Evolutionary conservation across 2,113 vertebrate species (phyloP).

Genomic region (Phrynosoma platyrhinos): DNA sequence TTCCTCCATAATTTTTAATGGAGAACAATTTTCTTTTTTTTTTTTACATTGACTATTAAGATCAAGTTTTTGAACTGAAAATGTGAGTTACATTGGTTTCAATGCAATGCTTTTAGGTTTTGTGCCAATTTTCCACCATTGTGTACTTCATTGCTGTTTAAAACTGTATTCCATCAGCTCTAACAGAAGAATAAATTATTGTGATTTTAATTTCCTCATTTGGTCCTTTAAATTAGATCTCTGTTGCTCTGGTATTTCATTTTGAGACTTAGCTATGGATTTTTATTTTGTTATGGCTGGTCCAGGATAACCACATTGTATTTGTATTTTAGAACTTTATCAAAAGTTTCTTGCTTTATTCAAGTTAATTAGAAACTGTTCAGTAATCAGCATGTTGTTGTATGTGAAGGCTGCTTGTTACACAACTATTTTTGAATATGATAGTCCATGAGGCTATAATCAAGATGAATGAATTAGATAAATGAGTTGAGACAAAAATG

Average conservation of each 20-base stretch:
- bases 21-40: constrained; percentile 52
- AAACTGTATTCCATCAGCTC: constrained; percentile 90
- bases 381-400: constrained; percentile 81
- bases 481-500: constrained; percentile 83
- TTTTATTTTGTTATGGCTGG: constrained; percentile 74
- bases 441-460: constrained; percentile 83
- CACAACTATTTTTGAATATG: constrained; percentile 79
- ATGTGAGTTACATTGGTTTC: constrained; percentile 71
- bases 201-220: constrained; percentile 86
- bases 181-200: constrained; percentile 91
- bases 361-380: constrained; percentile 87
- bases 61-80: constrained; percentile 65
- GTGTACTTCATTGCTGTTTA: constrained; percentile 92
- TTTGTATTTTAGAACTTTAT: constrained; percentile 81
- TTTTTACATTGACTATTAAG: constrained; percentile 56
- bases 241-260: constrained; percentile 73
- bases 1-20: constrained; percentile 63
- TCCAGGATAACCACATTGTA: constrained; percentile 68
- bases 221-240: constrained; percentile 83
- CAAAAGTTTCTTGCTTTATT: constrained; percentile 83
- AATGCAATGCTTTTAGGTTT: constrained; percentile 77
- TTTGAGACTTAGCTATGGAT: constrained; percentile 75
- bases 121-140: constrained; percentile 83
- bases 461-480: constrained; percentile 89
- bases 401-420: constrained; percentile 82